These are phyloP conservation scores for Tyto alba DNA, from an alignment of 2,113 vertebrate species.

Conservation along the genomic window DNA sequence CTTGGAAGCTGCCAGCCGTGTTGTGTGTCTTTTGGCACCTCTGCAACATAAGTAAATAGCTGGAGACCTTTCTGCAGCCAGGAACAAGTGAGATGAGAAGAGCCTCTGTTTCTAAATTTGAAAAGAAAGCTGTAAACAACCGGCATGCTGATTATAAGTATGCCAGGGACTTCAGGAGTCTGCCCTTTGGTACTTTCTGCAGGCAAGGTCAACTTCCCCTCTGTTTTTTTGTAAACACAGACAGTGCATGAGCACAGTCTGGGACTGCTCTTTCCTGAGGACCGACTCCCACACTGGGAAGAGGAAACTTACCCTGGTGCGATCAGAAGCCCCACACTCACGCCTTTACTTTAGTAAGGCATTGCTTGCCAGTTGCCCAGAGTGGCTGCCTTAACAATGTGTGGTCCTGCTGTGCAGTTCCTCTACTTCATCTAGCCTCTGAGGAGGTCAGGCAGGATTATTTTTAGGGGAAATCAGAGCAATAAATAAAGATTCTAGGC, in stretches of 20 bases:
- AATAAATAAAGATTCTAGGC: background rate
- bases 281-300: background rate
- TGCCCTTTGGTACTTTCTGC: background rate
- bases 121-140: slow-evolving; percentile 53
- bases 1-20: slow-evolving; percentile 7
- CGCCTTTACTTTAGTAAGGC: background rate
- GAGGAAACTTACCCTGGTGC: background rate
- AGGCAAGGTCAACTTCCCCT: slow-evolving; percentile 7
- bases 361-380: background rate
- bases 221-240: slow-evolving; percentile 13
- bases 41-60: slow-evolving; percentile 10
- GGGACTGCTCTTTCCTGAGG: background rate
- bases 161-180: background rate
- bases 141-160: background rate
- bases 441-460: background rate
- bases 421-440: background rate
- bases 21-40: slow-evolving; percentile 21
- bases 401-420: background rate
- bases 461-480: background rate
- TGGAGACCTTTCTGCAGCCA: slow-evolving; percentile 21
- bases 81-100: slow-evolving; percentile 54
- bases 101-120: slow-evolving; percentile 52
- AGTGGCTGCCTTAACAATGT: background rate
- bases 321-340: background rate
- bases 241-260: background rate